Evolutionary conservation across 2,113 vertebrate species (phyloP).

Genomic region (Okapia johnstoni): DNA sequence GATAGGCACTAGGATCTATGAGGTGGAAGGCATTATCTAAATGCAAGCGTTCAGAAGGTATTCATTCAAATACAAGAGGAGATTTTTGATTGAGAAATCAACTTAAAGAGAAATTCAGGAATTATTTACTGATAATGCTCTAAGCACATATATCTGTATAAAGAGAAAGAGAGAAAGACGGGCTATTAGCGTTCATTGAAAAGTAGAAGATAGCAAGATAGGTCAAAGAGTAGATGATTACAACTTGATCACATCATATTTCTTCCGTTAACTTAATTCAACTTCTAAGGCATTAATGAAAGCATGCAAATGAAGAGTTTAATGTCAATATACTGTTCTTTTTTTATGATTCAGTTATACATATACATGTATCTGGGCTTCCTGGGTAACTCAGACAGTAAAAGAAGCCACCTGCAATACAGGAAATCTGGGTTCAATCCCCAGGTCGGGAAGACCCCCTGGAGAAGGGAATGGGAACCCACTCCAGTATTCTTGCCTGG

Average conservation of each 20-base stretch:
- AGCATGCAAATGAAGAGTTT: not conserved
- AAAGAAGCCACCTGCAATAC: not conserved
- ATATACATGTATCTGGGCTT: not conserved
- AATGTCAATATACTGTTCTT: not conserved
- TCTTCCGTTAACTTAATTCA: not conserved
- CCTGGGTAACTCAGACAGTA: not conserved
- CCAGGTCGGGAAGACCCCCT: accelerated
- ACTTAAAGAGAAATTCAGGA: not conserved
- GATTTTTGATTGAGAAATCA: not conserved
- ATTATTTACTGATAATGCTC: not conserved
- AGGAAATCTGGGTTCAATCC: not conserved
- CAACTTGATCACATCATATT: not conserved
- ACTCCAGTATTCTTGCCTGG: not conserved
- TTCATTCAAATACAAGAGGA: not conserved
- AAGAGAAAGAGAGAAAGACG: not conserved
- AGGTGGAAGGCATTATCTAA: not conserved
- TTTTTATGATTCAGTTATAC: not conserved
- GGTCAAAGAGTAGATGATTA: not conserved
- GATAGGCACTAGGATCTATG: not conserved
- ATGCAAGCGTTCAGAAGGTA: not conserved
- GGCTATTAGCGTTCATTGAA: not conserved
- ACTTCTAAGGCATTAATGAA: not conserved
- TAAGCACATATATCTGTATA: not conserved
- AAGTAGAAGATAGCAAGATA: not conserved
- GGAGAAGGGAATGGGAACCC: not conserved